Conservation (phyloP, 2,113 vertebrate genomes). For the Desmodus rotundus region DNA sequence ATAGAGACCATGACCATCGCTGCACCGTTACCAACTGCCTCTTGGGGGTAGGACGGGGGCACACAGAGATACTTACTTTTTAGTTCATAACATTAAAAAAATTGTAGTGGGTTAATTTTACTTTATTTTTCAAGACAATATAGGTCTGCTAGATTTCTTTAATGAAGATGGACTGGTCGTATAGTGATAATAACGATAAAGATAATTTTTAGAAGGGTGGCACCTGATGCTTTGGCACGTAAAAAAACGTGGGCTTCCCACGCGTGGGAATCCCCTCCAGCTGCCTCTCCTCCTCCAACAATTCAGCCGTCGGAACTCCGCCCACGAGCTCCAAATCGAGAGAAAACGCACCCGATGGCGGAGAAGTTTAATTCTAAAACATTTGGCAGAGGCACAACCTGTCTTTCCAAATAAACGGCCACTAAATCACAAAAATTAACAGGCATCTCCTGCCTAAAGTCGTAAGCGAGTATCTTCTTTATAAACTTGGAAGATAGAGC, state of each 20-base stretch:
- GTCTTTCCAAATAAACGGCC: neutral
- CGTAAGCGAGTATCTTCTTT: neutral
- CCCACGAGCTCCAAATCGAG: neutral
- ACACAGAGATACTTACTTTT: neutral
- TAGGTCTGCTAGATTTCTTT: neutral
- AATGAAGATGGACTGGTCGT: neutral
- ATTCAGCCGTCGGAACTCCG: neutral
- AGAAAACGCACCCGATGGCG: rapidly evolving
- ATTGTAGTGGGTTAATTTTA: neutral
- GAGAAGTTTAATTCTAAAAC: neutral
- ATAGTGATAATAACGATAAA: neutral
- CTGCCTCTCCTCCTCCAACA: neutral
- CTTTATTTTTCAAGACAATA: neutral
- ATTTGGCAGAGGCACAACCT: neutral
- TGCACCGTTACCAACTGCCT: no score
- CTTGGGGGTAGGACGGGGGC: neutral
- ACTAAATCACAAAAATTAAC: neutral
- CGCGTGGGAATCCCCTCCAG: neutral
- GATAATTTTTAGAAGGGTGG: neutral
- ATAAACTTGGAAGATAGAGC: neutral
- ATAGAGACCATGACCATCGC: neutral
- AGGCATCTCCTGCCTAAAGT: neutral
- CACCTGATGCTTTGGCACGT: neutral
- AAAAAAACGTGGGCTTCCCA: no score
- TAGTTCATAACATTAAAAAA: neutral